Base-by-base conservation (phyloP, 2,797 vertebrate species). In the Parambassis ranga region DNA sequence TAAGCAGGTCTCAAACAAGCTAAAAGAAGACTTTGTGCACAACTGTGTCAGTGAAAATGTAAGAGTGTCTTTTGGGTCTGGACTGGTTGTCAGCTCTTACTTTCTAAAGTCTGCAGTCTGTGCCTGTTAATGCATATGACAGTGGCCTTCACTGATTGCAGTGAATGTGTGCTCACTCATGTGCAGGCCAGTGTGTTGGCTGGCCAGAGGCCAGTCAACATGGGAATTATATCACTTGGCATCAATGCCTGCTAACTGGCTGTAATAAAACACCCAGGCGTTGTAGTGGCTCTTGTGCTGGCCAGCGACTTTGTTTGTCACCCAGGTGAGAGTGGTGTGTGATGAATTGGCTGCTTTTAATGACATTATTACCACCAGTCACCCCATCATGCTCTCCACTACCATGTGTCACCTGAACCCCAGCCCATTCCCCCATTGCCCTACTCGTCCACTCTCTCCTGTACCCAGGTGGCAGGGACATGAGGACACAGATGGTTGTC, bases 201-300 rank as follows among this genome's bases (percentile, higher is more conserved):
- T 65, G 71, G 68, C 28, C 10, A 13, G 31, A 27, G 20, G 36
- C 66, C 63, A 75, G 65, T 44, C 61, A 69, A 56, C 42, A 65
- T 16, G 66, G 61, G 44, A 66, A 70, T 75, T 52, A 26, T 52
- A 26, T 50, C 57, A 8, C 42, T 47, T 75, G 70, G 60, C 57
- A 67, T 47, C 20, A n/a, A 53, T 41, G 38, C 51, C 76, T 77
- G 65, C 81, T 82, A 76, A 82, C 75, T 71, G 77, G 58, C 72
- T 63, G 33, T 75, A 84, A 85, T 85, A 50, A 83, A 84, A 82
- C 33, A 74, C 47, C 51, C 78, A 86, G 81, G 83, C 83, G 79
- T 80, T 74, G 58, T 16, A 37, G 59, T 30, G 20, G 26, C 59
- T 66, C 63, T 61, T 28, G 22, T 62, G 50, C 71, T 62, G 63